Base-by-base conservation (phyloP, 2,113 vertebrate species). In the Sinosuthora webbiana region DNA sequence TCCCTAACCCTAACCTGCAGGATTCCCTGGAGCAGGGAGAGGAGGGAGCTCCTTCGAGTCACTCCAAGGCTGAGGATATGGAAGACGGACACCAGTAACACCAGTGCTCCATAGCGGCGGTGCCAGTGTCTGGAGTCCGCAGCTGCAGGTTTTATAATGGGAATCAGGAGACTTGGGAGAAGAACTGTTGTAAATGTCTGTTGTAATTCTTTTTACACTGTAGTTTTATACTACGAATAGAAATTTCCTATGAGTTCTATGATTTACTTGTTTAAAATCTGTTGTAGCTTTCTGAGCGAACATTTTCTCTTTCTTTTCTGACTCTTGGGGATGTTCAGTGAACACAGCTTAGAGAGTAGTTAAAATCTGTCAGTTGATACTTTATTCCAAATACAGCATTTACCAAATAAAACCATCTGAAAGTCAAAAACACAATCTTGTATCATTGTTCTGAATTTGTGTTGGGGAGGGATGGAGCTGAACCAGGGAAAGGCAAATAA, bases 1-100 rank as follows among this genome's bases (percentile, higher is more conserved):
- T 97, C 80, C 93, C 95, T 6, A 70, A 85, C 24, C 73, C 95
- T 6, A 71, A 86, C 24, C 73, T n/a, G 12, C 81, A 87, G 76
- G 59, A 85, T 56, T 69, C 55, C 53, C 85, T 63, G 65, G 49
- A 53, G 44, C 86, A 97, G 39, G 27, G 83, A 60, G 62, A 93
- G 62, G 64, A 85, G 89, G 73, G 52, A 85, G 39, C 73, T 30
- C 41, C 77, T 78, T 73, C 37, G 62, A 41, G 23, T 65, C 33
- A 7, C 41, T 60, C 64, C n/a, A 7, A 42, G 17, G 15, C 87
- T 65, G 80, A 92, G 76, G 87, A 39, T 31, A 22, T 18, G 42
- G 71, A 94, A 39, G 75, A 80, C 33, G 41, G 70, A 79, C 23
- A 14, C n/a, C 69, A 42, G 55, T 39, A 15, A 41, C 42, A 3